Evolutionary conservation across 2,113 vertebrate species (phyloP).

Genomic region (Sinocyclocheilus grahami): DNA sequence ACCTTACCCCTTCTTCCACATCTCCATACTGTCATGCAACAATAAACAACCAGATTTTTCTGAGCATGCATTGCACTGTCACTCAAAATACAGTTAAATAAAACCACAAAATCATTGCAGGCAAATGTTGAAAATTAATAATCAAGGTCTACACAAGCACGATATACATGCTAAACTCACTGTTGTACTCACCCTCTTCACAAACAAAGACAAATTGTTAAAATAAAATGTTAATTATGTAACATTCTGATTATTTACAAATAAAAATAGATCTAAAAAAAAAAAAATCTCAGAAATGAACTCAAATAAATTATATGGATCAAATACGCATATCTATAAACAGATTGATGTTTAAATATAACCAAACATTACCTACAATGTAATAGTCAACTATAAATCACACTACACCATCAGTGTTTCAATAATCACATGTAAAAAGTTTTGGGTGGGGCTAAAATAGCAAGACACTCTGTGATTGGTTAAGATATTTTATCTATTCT

Average conservation of each 20-base stretch:
- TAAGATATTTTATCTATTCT: not conserved
- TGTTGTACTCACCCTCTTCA: slow-evolving; percentile 31
- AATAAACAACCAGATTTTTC: slow-evolving; percentile 56
- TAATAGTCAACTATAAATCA: not conserved
- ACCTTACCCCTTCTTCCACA: slow-evolving; percentile 63
- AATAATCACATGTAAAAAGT: not conserved
- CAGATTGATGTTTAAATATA: not conserved
- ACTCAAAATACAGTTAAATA: not conserved
- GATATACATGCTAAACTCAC: not conserved
- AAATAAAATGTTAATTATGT: slow-evolving; percentile 15
- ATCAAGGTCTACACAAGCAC: not conserved
- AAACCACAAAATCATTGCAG: slow-evolving; percentile 5
- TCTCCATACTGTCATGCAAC: slow-evolving; percentile 70
- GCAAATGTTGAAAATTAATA: not conserved
- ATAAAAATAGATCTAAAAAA: no score
- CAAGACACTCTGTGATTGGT: not conserved
- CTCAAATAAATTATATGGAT: not conserved
- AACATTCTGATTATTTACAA: no score
- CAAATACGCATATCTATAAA: not conserved
- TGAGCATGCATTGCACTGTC: slow-evolving; percentile 58
- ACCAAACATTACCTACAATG: not conserved
- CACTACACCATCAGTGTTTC: not conserved
- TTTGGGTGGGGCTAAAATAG: not conserved
- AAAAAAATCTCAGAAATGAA: no score
- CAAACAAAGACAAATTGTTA: slow-evolving; percentile 4